Base-by-base conservation (phyloP, 2,113 vertebrate species). In the Percopsis transmontana region DNA sequence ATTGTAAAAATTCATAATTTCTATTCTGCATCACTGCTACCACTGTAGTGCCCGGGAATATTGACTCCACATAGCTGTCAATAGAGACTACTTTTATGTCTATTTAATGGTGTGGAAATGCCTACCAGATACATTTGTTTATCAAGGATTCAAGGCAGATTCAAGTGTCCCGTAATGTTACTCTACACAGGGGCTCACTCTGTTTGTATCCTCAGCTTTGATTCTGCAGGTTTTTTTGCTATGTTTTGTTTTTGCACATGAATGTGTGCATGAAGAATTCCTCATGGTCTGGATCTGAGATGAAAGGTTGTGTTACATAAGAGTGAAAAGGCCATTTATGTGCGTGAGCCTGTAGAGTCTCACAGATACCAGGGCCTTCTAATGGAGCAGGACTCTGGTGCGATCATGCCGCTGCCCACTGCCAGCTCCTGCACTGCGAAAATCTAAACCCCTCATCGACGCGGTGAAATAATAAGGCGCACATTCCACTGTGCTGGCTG, bases 221-320 rank as follows among this genome's bases (percentile, higher is more conserved):
- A 74, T 68, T 73, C 60, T 65, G 19, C 21, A 54, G 10, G 10
- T 18, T 12, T 41, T 72, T 58, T 60, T 53, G 16, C 5, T 27
- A 66, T 75, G 65, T 50, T 52, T 54, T 2, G 48, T 80, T 77
- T 76, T 72, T 65, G 45, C 66, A 74, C 72, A 76, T 87, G 64
- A 88, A 87, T 83, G 40, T 44, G 20, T 1, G 4, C 21, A 41
- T 77, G 62, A 65, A 70, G 70, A 73, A 74, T 72, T 78, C 19
- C 74, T 40, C 73, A 72, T 80, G 74, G 80, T 82, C 80, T 82
- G 68, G 41, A 41, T 84, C 79, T 68, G 65, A 83, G 80, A 87
- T 86, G 82, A 87, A 86, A 87, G 82, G 62, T 69, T 68, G 74
- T 45, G 68, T 88, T 86, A 82, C 76, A 72, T 83, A 83, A 88